Evolutionary conservation across 2,797 vertebrate genomes (phyloP).

Genomic region (Phyllotis vaccarum): DNA sequence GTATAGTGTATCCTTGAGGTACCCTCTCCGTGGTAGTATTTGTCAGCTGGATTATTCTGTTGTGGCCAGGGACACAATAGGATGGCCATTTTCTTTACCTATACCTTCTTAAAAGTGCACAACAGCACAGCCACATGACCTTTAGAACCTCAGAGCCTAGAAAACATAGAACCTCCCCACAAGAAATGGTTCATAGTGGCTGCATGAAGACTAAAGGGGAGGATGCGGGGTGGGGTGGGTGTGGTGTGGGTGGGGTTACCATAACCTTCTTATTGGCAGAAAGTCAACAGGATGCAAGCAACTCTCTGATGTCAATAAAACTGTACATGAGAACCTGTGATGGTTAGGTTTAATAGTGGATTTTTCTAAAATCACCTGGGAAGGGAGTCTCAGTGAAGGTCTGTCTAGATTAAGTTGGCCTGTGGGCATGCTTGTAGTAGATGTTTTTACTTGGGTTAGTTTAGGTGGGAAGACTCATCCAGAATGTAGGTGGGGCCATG

Average conservation of each 20-base stretch:
- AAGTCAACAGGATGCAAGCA: conserved; percentile 8
- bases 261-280: neutral
- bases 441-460: neutral
- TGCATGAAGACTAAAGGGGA: neutral
- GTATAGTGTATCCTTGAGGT: neutral
- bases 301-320: neutral
- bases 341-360: neutral
- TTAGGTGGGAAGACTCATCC: neutral
- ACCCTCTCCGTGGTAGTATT: neutral
- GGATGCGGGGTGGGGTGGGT: no score
- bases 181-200: neutral
- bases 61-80: neutral
- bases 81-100: neutral
- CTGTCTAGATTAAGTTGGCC: neutral
- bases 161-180: neutral
- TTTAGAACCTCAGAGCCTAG: neutral
- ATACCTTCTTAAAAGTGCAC: neutral
- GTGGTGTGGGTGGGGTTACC: no score
- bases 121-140: neutral
- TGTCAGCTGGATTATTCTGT: neutral
- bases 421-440: neutral
- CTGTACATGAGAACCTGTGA: no score
- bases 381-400: neutral
- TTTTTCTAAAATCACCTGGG: neutral
- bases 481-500: neutral